phyloP scores from a whole-genome alignment of 1,140 invertebrate species.

The Anastrepha obliqua region DNA sequence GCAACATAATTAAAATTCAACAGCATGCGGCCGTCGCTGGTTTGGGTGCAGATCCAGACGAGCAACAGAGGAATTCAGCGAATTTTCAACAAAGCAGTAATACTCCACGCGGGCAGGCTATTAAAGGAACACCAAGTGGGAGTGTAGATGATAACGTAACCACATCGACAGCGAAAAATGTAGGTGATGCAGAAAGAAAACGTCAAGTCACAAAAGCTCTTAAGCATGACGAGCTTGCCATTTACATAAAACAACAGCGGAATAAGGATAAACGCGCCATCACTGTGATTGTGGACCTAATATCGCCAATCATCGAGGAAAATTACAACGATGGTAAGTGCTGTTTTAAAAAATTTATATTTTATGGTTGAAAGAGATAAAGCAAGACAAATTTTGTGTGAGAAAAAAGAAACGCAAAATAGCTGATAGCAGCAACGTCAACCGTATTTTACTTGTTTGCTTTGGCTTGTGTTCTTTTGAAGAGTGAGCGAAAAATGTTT shows the following conservation, averaged over 20 bases:
- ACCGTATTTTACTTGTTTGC: no score
- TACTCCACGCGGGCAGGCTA: slow-evolving; percentile 55
- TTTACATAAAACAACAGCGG: slow-evolving; percentile 84
- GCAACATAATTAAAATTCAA: slow-evolving; percentile 67
- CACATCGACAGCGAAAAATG: background rate
- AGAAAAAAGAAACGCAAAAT: no score
- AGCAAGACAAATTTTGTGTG: no score
- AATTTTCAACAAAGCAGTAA: slow-evolving; percentile 63
- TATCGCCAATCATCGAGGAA: slow-evolving; percentile 89
- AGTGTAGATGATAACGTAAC: background rate
- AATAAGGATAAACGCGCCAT: slow-evolving; percentile 90
- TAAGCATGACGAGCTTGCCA: slow-evolving; percentile 85
- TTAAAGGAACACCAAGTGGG: background rate
- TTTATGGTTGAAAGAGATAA: no score
- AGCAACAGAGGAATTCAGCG: background rate
- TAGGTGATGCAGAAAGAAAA: slow-evolving; percentile 59
- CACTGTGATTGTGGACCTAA: slow-evolving; percentile 92
- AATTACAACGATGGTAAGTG: slow-evolving; percentile 83
- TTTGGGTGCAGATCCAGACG: background rate
- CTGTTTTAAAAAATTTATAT: no score
- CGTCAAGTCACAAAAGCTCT: slow-evolving; percentile 83
- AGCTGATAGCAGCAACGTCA: no score
- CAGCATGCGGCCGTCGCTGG: slow-evolving; percentile 61
- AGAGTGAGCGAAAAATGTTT: no score
- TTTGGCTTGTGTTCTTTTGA: no score